Base-by-base conservation (phyloP, 2,888 invertebrate species). In the Rhorus exstirpatorius region DNA sequence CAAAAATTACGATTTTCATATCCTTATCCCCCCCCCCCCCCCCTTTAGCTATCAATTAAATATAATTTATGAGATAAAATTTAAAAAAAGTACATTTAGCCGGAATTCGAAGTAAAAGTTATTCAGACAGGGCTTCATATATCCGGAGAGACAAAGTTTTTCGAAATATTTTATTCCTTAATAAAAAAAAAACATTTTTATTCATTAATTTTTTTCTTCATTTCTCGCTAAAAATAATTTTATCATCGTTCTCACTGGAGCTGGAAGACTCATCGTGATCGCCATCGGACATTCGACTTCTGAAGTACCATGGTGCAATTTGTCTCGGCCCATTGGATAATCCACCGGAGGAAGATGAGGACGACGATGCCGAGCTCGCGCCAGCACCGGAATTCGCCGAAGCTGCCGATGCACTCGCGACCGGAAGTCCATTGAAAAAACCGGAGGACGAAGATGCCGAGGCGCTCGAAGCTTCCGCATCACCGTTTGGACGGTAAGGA, bases 371-470 rank as follows among this genome's bases (percentile, higher is more conserved):
- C 12, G 53, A 41, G 8, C 44, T 38, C 0, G 55, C 72, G 2
- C 51, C 19, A 10, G 70, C 60, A n/a, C 75, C 53, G 35, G 58
- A 51, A 55, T 74, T 60, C 1, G 83, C 83, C 12, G 83, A 67
- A 6, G 81, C 58, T 4, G 83, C 79, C 0, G 80, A 44, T 12
- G 83, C 77, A 10, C 81, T 79, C 3, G 84, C 81, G 8, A 79
- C 76, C 19, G 83, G 78, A 21, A 72, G 26, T 19, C 84, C 84
- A 26, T 83, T 79, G 1, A 75, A 70, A 63, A 84, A 71, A 24
- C 83, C 83, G 41, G 83, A 79, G 35, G 81, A 71, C 12, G 84
- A 83, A 19, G 84, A 84, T 12, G 84, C 84, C 4, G 84, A 81
- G 12, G 84, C 84, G 49, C 83, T 83, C 12, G 83, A 78, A 12